Base-by-base conservation (phyloP, 2,113 vertebrate species). In the Notiomystis cincta region DNA sequence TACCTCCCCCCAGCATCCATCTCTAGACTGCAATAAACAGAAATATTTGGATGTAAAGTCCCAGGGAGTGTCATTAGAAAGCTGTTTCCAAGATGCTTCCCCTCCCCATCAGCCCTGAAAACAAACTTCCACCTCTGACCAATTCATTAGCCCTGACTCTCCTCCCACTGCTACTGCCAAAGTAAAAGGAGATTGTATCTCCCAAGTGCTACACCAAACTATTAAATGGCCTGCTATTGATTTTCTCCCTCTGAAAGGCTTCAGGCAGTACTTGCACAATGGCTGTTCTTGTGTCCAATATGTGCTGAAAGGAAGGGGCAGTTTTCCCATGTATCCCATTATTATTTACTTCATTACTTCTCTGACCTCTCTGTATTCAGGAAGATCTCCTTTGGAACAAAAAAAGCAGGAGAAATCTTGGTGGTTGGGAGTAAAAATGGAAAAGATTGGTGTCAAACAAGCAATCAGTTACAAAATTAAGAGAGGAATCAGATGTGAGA, bases 231-330 rank as follows among this genome's bases (percentile, higher is more conserved):
- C 15, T 2, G 33, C 37, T 78, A 86, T 81, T 45, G 88, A 90
- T 96, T 81, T 92, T 57, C 76, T 58, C 56, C 28, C 33, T 15
- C 82, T 53, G 82, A 93, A 93, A 88, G 67, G 71, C 79, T 94
- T 64, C 66, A 58, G 67, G 85, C 90, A 95, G 71, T 77, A 37
- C 28, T 21, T 53, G 60, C 38, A 81, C 80, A 89, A 84, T 25
- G 85, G 60, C 22, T 4, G 4, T 28, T 92, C 76, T 90, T 45
- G 47, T 57, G 65, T 44, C 53, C 64, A 62, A 67, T 10, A 15
- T 2, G 60, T 30, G 54, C 56, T 79, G 72, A 90, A 94, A 93
- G 60, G 65, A 83, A 79, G 33, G 40, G 69, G n/a, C 33, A 92
- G 27, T 75, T 95, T 90, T 92, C 83, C 72, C 82, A 66, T 25